Conservation (phyloP, 2,888 invertebrate species). For the Phengaris alcon region DNA sequence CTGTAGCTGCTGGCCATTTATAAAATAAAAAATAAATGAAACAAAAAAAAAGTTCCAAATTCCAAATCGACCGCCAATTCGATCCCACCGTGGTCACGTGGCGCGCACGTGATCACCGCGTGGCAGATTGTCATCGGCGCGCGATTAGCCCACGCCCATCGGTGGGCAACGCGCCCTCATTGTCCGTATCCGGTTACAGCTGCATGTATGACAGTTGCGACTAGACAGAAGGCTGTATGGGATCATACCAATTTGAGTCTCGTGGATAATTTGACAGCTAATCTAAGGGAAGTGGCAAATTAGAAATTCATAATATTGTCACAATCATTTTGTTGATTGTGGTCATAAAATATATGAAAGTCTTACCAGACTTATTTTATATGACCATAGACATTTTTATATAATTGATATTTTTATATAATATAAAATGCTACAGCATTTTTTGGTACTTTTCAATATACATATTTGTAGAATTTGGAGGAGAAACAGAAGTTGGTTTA, state of each 20-base stretch:
- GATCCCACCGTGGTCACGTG: conserved; percentile 45
- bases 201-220: conserved; percentile 50
- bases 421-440: too few relatives aligned
- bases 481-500: too few relatives aligned
- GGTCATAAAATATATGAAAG: too few relatives aligned
- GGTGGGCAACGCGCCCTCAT: conserved; percentile 39
- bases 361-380: too few relatives aligned
- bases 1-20: background rate
- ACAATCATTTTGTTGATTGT: too few relatives aligned
- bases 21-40: background rate
- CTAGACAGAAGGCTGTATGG: conserved; percentile 34
- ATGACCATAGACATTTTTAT: too few relatives aligned
- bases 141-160: conserved; percentile 59
- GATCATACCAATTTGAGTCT: background rate
- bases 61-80: conserved; percentile 4
- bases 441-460: too few relatives aligned
- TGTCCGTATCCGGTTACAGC: conserved; percentile 54
- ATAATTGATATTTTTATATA: too few relatives aligned
- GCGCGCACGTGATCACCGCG: conserved; percentile 51
- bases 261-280: background rate
- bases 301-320: too few relatives aligned
- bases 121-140: conserved; percentile 69
- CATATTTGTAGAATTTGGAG: too few relatives aligned
- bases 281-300: background rate
- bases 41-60: background rate